phyloP scores from a whole-genome alignment of 2,888 invertebrate species.

The Blomia tropicalis region DNA sequence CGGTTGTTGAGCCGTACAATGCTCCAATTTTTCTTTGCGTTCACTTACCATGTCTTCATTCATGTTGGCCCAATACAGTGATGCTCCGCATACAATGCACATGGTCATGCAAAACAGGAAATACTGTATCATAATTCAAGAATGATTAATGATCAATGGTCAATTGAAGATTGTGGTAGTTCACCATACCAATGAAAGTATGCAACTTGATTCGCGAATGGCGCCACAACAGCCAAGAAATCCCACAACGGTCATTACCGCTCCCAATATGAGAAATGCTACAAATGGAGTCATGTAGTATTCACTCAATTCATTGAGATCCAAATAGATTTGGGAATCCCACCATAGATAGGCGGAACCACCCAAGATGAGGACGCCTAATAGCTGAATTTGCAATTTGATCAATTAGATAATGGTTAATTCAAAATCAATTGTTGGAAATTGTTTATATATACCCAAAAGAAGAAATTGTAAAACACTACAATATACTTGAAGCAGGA shows the following conservation, averaged over 20 bases:
- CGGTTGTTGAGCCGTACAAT: too few species aligned
- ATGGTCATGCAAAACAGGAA: conserved; percentile 24
- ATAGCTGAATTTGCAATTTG: conserved; percentile 54
- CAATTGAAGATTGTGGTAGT: conserved; percentile 35
- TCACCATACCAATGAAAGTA: conserved; percentile 59
- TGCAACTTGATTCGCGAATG: conserved; percentile 56
- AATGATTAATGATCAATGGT: not conserved
- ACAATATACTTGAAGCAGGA: conserved; percentile 39
- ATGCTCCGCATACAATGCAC: conserved; percentile 24
- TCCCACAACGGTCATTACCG: conserved; percentile 54
- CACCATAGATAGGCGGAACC: conserved; percentile 60
- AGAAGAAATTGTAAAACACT: conserved; percentile 53
- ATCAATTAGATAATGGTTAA: conserved; percentile 25
- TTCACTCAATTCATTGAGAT: conserved; percentile 48
- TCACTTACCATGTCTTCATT: conserved; percentile 17
- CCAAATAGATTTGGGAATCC: conserved; percentile 55
- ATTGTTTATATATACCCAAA: conserved; percentile 44
- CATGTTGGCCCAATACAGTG: conserved; percentile 22
- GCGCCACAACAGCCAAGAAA: conserved; percentile 71
- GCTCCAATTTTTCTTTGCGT: not conserved
- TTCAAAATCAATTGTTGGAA: conserved; percentile 1
- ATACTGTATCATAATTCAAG: conserved; percentile 18
- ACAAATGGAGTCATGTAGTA: conserved; percentile 53
- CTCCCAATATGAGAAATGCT: conserved; percentile 53
- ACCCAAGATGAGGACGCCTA: conserved; percentile 52